phyloP scores from a whole-genome alignment of 92 coral and sea anemone genomes.

The Montipora capitata region DNA sequence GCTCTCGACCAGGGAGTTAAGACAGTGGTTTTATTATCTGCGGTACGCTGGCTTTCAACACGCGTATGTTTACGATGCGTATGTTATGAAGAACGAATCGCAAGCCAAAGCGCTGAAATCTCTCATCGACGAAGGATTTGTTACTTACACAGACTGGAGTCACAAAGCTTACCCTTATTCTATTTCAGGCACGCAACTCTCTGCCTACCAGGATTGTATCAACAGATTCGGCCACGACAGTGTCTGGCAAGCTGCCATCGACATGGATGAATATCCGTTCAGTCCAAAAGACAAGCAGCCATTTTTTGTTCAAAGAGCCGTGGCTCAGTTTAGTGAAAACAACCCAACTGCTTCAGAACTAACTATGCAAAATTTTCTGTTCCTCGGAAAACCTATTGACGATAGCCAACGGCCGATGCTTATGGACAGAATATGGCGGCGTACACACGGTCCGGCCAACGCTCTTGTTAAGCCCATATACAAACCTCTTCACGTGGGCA shows the following conservation, averaged over 20 bases:
- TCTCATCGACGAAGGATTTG: conserved; percentile 71
- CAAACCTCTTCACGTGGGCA: conserved; percentile 31
- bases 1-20: conserved; percentile 74
- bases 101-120: conserved; percentile 60
- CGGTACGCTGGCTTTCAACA: conserved; percentile 81
- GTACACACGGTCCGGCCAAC: conserved; percentile 65
- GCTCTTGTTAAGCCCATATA: conserved; percentile 74
- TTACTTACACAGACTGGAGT: conserved; percentile 82
- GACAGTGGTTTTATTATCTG: conserved; percentile 70
- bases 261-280: conserved; percentile 79
- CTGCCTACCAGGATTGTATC: conserved; percentile 74
- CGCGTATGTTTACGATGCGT: conserved; percentile 80
- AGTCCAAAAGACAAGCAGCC: conserved; percentile 58
- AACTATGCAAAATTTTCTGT: conserved; percentile 72
- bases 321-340: conserved; percentile 20
- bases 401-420: conserved; percentile 63
- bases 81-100: conserved; percentile 65
- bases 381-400: conserved; percentile 78
- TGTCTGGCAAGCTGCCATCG: conserved; percentile 66
- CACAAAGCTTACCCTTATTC: conserved; percentile 69
- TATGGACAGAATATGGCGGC: conserved; percentile 73
- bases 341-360: conserved; percentile 56
- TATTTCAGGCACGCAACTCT: conserved; percentile 68
- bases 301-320: conserved; percentile 39
- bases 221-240: conserved; percentile 46